These are phyloP conservation scores for Ellobius talpinus DNA, from an alignment of 2,113 vertebrate species.

Conservation along the genomic window DNA sequence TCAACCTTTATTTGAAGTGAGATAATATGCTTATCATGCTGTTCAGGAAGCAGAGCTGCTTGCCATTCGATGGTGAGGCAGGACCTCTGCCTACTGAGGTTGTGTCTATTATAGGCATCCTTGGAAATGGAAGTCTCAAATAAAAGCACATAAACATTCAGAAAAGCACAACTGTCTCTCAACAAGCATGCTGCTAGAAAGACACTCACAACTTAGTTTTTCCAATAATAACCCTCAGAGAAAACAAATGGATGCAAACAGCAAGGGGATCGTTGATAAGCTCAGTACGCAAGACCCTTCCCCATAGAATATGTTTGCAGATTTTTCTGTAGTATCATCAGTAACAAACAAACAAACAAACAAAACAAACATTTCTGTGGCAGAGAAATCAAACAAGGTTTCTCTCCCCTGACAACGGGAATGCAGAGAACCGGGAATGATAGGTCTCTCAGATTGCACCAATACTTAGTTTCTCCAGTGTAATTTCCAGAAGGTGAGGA, in stretches of 20 bases:
- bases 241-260: background rate
- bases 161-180: background rate
- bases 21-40: background rate
- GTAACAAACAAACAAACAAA: background rate
- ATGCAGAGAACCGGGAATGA: background rate
- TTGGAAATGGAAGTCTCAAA: background rate
- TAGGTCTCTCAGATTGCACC: background rate
- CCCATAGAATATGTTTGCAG: background rate
- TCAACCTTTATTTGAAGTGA: background rate
- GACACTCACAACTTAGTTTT: background rate
- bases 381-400: background rate
- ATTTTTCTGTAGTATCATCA: background rate
- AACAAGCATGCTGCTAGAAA: background rate
- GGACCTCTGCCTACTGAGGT: background rate
- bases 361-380: background rate
- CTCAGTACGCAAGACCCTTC: background rate
- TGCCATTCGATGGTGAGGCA: background rate
- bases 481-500: background rate
- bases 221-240: background rate
- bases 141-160: background rate
- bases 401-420: background rate
- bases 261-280: background rate
- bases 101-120: background rate
- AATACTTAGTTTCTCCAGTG: background rate
- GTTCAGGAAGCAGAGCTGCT: background rate